phyloP scores from a whole-genome alignment of 2,797 vertebrate species.

The Thaleichthys pacificus region DNA sequence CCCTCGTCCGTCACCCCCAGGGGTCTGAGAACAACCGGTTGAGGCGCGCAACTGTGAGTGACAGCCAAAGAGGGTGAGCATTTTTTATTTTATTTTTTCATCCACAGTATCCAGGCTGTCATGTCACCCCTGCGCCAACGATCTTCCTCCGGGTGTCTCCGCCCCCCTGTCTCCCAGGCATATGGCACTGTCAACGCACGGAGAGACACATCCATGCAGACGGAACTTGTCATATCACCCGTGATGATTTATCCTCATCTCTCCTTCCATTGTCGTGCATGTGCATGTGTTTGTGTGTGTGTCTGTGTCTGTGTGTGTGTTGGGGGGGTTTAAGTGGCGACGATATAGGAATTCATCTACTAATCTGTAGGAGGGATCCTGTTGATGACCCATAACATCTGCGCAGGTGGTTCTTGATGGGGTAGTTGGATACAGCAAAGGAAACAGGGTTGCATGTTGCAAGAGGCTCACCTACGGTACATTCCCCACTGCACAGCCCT shows the following conservation, averaged over 20 bases:
- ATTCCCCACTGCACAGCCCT: too few species aligned
- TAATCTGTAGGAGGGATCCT: background rate
- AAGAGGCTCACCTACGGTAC: too few species aligned
- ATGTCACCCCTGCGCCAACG: slow-evolving; percentile 29
- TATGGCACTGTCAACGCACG: slow-evolving; percentile 47
- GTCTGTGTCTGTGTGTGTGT: background rate
- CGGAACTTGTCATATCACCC: slow-evolving; percentile 32
- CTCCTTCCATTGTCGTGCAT: background rate
- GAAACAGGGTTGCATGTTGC: too few species aligned
- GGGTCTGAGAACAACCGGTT: slow-evolving; percentile 17
- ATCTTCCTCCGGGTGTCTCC: slow-evolving; percentile 28
- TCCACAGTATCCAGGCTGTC: slow-evolving; percentile 40
- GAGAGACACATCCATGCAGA: slow-evolving; percentile 23
- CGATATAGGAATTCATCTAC: background rate
- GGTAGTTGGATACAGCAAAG: too few species aligned
- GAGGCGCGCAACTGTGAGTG: slow-evolving; percentile 2
- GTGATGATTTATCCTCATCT: slow-evolving; percentile 19
- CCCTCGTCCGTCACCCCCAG: background rate
- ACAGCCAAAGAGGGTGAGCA: slow-evolving; percentile 29
- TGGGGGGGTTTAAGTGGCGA: background rate
- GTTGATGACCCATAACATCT: background rate
- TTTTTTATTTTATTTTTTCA: background rate
- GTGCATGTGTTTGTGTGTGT: background rate
- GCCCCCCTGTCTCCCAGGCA: slow-evolving; percentile 29
- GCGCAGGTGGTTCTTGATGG: too few species aligned